phyloP scores from a whole-genome alignment of 1,140 invertebrate species.

The Proctacanthus coquilletti region DNA sequence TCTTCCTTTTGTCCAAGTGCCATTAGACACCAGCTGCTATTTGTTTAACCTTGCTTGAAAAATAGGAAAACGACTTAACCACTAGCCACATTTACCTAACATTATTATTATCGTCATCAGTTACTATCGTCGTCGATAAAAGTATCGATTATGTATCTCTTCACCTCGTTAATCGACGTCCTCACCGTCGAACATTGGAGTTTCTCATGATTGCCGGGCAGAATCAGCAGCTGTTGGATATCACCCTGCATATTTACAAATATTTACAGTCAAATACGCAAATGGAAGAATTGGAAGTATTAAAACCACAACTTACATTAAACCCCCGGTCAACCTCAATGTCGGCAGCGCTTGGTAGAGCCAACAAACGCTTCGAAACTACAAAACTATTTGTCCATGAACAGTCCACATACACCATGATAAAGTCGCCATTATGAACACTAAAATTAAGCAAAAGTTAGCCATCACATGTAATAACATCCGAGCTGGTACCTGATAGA shows the following conservation, averaged over 20 bases:
- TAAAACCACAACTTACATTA: slow-evolving; percentile 18
- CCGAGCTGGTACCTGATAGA: slow-evolving; percentile 30
- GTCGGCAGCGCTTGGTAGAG: slow-evolving; percentile 24
- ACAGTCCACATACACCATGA: slow-evolving; percentile 29
- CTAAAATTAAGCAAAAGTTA: slow-evolving; percentile 9
- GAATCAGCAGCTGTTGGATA: slow-evolving; percentile 21
- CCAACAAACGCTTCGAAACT: slow-evolving; percentile 25
- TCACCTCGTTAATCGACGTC: slow-evolving; percentile 28
- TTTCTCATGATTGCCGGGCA: slow-evolving; percentile 25
- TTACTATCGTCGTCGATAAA: slow-evolving; percentile 26
- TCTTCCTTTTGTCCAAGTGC: no score
- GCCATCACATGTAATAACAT: no score
- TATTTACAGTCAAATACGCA: not conserved
- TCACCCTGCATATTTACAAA: slow-evolving; percentile 14
- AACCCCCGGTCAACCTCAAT: slow-evolving; percentile 30
- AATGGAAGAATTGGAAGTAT: not conserved
- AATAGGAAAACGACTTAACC: no score
- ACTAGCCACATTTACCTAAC: no score
- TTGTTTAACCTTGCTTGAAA: no score
- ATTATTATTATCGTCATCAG: no score
- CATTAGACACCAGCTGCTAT: no score
- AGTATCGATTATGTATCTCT: slow-evolving; percentile 28
- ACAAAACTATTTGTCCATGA: slow-evolving; percentile 29
- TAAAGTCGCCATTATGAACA: slow-evolving; percentile 30
- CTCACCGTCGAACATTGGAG: slow-evolving; percentile 24